A percentile compares a stretch with the other conserved stretches of the same genome.
Conservation (phyloP, 2,113 vertebrate species). For the Leptocoma aspasia region DNA sequence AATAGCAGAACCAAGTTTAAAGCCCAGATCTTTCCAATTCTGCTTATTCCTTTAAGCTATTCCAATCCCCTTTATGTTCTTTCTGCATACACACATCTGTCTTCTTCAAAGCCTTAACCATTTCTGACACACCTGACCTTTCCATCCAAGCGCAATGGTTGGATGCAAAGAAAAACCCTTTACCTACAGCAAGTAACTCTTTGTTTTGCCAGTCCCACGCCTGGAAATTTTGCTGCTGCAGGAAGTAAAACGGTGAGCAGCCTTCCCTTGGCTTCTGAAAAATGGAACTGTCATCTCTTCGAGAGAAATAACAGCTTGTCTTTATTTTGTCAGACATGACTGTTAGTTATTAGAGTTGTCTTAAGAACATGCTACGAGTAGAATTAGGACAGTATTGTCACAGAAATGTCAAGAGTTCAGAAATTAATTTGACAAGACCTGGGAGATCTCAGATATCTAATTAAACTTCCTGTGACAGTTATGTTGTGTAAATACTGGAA, state of each 20-base stretch:
- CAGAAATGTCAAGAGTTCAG: conserved; percentile 41
- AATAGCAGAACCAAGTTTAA: conserved; percentile 29
- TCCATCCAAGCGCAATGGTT: background rate
- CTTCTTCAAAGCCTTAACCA: conserved; percentile 66
- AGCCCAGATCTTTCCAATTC: conserved; percentile 24
- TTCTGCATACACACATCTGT: conserved; percentile 47
- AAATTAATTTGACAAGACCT: conserved; percentile 46
- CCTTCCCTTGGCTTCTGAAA: background rate
- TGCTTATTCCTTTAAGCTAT: conserved; percentile 47
- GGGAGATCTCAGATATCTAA: conserved; percentile 11
- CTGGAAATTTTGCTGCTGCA: conserved; percentile 38
- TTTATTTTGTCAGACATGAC: conserved; percentile 41
- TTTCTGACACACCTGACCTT: conserved; percentile 66
- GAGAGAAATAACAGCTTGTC: conserved; percentile 42
- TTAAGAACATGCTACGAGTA: conserved; percentile 26
- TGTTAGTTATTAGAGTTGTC: conserved; percentile 21
- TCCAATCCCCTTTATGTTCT: conserved; percentile 46
- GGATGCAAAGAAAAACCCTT: conserved; percentile 21
- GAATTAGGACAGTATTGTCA: conserved; percentile 14
- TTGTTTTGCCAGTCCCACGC: background rate
- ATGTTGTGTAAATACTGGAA: conserved; percentile 19
- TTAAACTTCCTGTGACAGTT: conserved; percentile 21
- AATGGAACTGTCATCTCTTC: background rate
- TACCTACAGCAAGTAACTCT: conserved; percentile 44
- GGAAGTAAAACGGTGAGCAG: background rate